Base-by-base conservation (phyloP, 1,140 invertebrate species). In the Elymnias hypermnestra region DNA sequence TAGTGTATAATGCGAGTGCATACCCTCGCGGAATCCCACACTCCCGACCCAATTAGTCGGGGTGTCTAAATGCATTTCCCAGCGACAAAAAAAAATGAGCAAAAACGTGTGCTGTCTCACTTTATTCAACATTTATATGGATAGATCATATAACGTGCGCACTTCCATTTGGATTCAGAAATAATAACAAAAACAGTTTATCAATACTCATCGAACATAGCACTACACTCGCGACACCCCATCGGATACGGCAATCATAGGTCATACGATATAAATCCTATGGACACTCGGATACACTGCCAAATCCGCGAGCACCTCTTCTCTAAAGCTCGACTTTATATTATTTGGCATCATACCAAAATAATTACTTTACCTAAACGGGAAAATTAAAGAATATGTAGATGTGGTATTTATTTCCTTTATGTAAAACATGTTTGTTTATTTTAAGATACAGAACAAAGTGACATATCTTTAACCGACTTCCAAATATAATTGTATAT, bases 331-430 rank as follows among this genome's bases (percentile, higher is more conserved):
- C 57, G 57, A 12, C 26, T 29, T 29, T 29, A 66, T 73, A 63
- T 72, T 73, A 70, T 76, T 73, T 76, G 72, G 72, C 72, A 50
- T 49, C n/a, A 59, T 41, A 67, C 69, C 72, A 75, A 71, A 69
- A 72, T 75, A 72, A 75, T 75, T 75, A 75, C 72, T 75, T 54
- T 67, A 75, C 69, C 50, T 74, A 72, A 74, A 71, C 42, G 46
- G 14, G 37, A 31, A 42, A 49, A 49, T 49, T 35, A 44, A 42
- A 21, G 17, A 46, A 40, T 28, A 14, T 13, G 31, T 51, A 39
- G 63, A 72, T 70, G 39, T 17, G 69, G 63, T 41, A 57, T 42
- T 44, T 15, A 8, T 9, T 18, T 15, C 13, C n/a, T 33, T 33
- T 33, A 33, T 8, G 12, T 7, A 3, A 29, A 2, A 12, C 1